Evolutionary conservation across 2,113 vertebrate species (phyloP).

Genomic region (Trichomycterus rosablanca): DNA sequence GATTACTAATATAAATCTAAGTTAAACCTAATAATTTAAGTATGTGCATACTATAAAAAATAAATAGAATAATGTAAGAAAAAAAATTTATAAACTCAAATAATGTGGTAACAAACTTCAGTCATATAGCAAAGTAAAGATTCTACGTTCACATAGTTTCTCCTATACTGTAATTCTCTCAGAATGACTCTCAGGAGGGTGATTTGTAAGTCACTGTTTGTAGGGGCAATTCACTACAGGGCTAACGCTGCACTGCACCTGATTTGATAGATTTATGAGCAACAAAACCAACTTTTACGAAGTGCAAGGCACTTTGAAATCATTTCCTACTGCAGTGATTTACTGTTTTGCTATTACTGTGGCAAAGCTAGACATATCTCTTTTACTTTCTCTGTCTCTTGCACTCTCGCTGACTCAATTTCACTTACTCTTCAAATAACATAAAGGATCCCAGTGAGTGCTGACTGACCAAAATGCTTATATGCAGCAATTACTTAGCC

Average conservation of each 20-base stretch:
- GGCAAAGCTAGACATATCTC: not conserved
- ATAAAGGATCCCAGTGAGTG: too few relatives aligned
- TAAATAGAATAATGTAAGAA: too few relatives aligned
- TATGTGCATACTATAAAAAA: too few relatives aligned
- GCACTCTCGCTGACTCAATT: too few relatives aligned
- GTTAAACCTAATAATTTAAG: too few relatives aligned
- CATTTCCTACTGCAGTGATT: not conserved
- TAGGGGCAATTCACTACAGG: not conserved
- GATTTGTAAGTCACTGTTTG: slow-evolving; percentile 12
- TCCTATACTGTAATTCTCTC: slow-evolving; percentile 3
- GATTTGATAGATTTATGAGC: not conserved
- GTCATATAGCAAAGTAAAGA: not conserved
- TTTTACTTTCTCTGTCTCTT: not conserved
- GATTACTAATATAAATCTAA: too few relatives aligned
- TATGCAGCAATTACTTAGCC: too few relatives aligned
- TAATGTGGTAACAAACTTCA: too few relatives aligned
- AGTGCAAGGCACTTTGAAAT: not conserved
- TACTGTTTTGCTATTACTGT: not conserved
- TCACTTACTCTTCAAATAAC: too few relatives aligned
- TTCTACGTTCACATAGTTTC: not conserved
- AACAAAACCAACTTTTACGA: not conserved
- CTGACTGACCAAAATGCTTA: too few relatives aligned
- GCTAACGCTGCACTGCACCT: not conserved
- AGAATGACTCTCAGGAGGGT: slow-evolving; percentile 17
- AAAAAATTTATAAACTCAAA: too few relatives aligned